Conservation (phyloP, 2,888 invertebrate species). For the Bruchidius siliquastri region DNA sequence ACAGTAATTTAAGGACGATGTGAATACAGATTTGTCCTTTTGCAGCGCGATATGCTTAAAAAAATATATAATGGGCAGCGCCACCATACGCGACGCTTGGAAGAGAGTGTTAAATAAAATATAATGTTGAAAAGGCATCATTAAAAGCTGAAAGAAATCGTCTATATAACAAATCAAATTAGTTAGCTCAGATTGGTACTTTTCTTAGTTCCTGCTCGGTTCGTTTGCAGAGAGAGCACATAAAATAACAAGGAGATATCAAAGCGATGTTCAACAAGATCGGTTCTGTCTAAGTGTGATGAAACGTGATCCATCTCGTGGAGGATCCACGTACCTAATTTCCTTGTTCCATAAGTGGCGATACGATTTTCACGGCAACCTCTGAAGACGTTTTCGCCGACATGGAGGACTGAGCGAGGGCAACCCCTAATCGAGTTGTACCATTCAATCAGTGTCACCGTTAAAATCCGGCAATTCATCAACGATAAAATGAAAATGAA, state of each 20-base stretch:
- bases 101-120: too few relatives aligned
- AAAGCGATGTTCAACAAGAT: neutral
- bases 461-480: slow-evolving; percentile 44
- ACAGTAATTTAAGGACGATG: too few relatives aligned
- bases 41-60: too few relatives aligned
- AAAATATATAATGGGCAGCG: too few relatives aligned
- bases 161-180: too few relatives aligned
- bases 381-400: neutral
- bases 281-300: neutral
- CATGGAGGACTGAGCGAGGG: neutral
- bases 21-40: too few relatives aligned
- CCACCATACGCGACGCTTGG: too few relatives aligned
- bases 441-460: slow-evolving; percentile 46
- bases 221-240: neutral
- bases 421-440: slow-evolving; percentile 40
- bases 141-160: too few relatives aligned
- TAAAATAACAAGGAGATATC: neutral
- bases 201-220: too few relatives aligned
- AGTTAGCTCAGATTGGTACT: too few relatives aligned
- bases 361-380: neutral
- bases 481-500: slow-evolving; percentile 45
- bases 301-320: neutral
- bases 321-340: neutral
- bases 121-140: too few relatives aligned
- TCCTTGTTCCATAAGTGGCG: neutral